Conservation (phyloP, 2,888 invertebrate genomes). For the Norana najaformis region DNA sequence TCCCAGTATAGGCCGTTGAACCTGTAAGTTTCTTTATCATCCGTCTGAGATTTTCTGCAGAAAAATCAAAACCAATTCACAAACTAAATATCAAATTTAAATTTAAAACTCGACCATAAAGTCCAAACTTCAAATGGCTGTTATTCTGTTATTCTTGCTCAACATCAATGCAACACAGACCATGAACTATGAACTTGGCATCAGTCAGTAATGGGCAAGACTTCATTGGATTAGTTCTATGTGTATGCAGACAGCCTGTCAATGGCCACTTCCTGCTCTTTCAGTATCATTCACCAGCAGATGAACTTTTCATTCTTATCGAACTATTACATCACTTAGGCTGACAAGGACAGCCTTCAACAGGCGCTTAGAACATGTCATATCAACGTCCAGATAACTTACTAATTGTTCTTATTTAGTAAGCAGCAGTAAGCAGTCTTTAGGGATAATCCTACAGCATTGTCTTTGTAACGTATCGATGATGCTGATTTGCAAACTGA, state of each 20-base stretch:
- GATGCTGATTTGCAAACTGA: background rate
- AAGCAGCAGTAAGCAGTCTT: too few species aligned
- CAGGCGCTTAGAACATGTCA: background rate
- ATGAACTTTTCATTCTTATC: background rate
- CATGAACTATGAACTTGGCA: too few species aligned
- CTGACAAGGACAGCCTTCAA: background rate
- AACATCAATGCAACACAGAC: too few species aligned
- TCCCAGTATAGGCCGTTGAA: constrained; percentile 80
- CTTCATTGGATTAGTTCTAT: too few species aligned
- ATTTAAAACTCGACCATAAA: background rate
- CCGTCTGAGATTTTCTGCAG: constrained; percentile 56
- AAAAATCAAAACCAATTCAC: background rate
- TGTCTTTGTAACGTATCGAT: background rate
- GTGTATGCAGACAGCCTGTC: too few species aligned
- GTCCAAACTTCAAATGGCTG: background rate
- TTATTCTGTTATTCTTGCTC: too few species aligned
- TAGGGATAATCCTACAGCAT: too few species aligned
- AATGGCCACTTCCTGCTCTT: too few species aligned
- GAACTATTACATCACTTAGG: background rate
- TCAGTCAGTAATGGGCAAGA: too few species aligned
- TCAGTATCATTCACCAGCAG: too few species aligned
- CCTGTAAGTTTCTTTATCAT: constrained; percentile 71
- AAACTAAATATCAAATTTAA: background rate
- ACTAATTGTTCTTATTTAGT: too few species aligned
- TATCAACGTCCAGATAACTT: background rate